phyloP scores from a whole-genome alignment of 1,140 invertebrate species.

The Bombyx mandarina region DNA sequence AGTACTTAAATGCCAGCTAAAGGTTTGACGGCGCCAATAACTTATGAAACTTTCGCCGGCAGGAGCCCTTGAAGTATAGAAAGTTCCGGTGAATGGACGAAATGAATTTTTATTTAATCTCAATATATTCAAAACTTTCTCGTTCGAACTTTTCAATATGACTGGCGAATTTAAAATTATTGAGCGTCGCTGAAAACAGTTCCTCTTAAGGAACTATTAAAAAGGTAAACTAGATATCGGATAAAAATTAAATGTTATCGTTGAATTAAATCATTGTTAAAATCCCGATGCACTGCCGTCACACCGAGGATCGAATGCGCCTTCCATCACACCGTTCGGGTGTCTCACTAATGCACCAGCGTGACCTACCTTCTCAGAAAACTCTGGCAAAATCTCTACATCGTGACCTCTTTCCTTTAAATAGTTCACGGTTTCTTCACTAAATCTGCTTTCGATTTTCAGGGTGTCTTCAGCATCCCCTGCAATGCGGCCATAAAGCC shows the following conservation, averaged over 20 bases:
- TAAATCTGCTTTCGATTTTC: slow-evolving; percentile 44
- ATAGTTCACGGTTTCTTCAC: slow-evolving; percentile 30
- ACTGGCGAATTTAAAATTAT: no score
- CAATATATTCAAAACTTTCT: no score
- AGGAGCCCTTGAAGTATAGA: slow-evolving; percentile 2
- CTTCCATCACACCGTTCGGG: slow-evolving; percentile 46
- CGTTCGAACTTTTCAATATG: no score
- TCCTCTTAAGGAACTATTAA: no score
- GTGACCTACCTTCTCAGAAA: slow-evolving; percentile 34
- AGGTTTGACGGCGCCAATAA: slow-evolving; percentile 22
- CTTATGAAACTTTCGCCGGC: slow-evolving; percentile 4
- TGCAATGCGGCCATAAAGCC: slow-evolving; percentile 41
- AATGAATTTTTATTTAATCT: neutral
- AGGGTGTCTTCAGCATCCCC: slow-evolving; percentile 23
- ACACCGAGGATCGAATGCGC: slow-evolving; percentile 46
- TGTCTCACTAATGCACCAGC: slow-evolving; percentile 50
- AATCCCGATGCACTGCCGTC: slow-evolving; percentile 51
- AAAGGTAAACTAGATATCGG: neutral
- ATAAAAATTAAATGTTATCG: neutral
- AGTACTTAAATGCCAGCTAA: slow-evolving; percentile 17
- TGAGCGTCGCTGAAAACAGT: no score
- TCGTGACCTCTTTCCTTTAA: slow-evolving; percentile 44
- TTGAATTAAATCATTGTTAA: slow-evolving; percentile 15
- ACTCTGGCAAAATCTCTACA: slow-evolving; percentile 26
- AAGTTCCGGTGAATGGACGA: slow-evolving; percentile 5